Evolutionary conservation across 2,797 vertebrate species (phyloP).

Genomic region (Anas bahamensis): DNA sequence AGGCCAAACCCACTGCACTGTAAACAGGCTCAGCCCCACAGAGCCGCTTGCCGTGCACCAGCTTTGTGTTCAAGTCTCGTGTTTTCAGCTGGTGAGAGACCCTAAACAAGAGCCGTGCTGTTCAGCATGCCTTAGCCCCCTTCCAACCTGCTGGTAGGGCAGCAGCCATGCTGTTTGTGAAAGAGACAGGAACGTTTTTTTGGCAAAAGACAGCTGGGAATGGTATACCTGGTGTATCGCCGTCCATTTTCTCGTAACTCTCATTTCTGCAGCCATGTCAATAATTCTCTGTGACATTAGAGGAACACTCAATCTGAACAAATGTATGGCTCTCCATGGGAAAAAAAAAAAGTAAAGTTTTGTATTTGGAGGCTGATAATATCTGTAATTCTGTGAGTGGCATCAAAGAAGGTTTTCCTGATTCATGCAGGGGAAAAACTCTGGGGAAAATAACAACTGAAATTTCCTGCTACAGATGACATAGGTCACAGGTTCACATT

Average conservation of each 20-base stretch:
- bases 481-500: not conserved
- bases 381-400: not conserved
- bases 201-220: not conserved
- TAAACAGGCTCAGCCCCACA: not conserved
- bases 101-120: accelerated
- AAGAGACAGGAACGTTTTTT: not conserved
- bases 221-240: too few relatives aligned
- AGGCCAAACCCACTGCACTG: not conserved
- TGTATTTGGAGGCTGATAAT: not conserved
- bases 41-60: not conserved
- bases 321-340: not conserved
- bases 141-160: not conserved
- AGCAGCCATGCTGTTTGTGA: not conserved
- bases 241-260: not conserved
- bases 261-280: not conserved
- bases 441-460: not conserved
- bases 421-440: not conserved
- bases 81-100: not conserved
- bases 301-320: not conserved
- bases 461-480: not conserved
- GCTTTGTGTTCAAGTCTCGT: not conserved
- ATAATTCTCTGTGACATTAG: not conserved
- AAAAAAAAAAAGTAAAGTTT: too few relatives aligned
- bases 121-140: not conserved
- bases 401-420: not conserved